Evolutionary conservation across 2,888 invertebrate genomes (phyloP).

Genomic region (Ellobium chinense): DNA sequence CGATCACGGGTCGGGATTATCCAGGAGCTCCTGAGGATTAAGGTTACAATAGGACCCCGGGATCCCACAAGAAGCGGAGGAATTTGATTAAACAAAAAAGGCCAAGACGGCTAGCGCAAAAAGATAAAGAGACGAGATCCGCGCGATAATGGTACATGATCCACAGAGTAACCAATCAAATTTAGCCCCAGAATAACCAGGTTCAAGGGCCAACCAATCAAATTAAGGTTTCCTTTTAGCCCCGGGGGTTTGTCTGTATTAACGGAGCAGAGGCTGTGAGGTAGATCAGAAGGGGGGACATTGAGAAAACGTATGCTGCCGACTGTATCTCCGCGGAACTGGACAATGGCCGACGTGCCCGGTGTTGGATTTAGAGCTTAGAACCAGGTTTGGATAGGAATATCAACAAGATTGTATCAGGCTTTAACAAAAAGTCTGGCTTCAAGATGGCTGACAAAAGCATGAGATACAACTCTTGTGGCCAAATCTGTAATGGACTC

Average conservation of each 20-base stretch:
- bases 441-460: too few relatives aligned
- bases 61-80: neutral
- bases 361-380: neutral
- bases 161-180: conserved; percentile 16
- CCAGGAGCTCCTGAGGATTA: neutral
- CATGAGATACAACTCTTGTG: too few relatives aligned
- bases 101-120: neutral
- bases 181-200: neutral
- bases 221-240: neutral
- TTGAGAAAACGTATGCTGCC: neutral
- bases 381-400: neutral
- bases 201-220: neutral
- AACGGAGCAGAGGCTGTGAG: neutral
- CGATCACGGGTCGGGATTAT: conserved; percentile 26
- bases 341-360: neutral
- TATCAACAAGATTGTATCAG: neutral
- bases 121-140: neutral
- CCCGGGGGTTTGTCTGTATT: neutral
- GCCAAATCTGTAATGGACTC: too few relatives aligned
- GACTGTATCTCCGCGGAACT: neutral
- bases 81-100: conserved; percentile 33
- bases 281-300: neutral
- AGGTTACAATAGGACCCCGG: neutral
- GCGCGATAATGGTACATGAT: conserved; percentile 19
- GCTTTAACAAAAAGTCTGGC: too few relatives aligned